phyloP scores from a whole-genome alignment of 1,140 invertebrate genomes.

The Neotoxoptera formosana region DNA sequence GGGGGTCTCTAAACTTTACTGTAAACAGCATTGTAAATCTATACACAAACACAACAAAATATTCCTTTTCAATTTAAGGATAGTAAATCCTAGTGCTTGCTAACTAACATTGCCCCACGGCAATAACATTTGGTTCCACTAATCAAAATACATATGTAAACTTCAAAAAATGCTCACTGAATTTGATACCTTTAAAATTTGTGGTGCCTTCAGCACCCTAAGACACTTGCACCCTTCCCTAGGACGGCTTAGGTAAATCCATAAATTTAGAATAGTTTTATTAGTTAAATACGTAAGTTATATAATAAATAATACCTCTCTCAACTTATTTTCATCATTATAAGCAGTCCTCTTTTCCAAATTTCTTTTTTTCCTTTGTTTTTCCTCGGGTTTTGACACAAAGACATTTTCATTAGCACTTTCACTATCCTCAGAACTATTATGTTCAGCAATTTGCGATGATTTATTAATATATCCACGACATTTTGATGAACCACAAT shows the following conservation, averaged over 20 bases:
- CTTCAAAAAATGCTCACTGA: no score
- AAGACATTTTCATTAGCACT: neutral
- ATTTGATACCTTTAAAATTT: no score
- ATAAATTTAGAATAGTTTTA: neutral
- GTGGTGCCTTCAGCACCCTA: no score
- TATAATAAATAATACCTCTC: slow-evolving; percentile 38
- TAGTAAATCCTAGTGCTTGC: no score
- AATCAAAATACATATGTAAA: no score
- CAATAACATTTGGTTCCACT: no score
- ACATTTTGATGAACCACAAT: slow-evolving; percentile 85
- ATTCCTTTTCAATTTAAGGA: no score
- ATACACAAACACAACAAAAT: no score
- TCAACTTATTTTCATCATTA: slow-evolving; percentile 46
- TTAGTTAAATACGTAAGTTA: neutral
- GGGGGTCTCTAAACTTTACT: no score
- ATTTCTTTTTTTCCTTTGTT: neutral
- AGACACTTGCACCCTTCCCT: no score
- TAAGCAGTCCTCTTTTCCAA: neutral
- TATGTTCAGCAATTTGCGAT: slow-evolving; percentile 64
- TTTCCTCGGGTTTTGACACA: neutral
- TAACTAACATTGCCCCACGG: no score
- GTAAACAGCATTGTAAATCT: no score
- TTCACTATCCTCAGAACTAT: slow-evolving; percentile 43
- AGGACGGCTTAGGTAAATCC: neutral
- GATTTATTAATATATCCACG: slow-evolving; percentile 91